Conservation (phyloP, 2,888 invertebrate genomes). For the Hecatera dysodea region DNA sequence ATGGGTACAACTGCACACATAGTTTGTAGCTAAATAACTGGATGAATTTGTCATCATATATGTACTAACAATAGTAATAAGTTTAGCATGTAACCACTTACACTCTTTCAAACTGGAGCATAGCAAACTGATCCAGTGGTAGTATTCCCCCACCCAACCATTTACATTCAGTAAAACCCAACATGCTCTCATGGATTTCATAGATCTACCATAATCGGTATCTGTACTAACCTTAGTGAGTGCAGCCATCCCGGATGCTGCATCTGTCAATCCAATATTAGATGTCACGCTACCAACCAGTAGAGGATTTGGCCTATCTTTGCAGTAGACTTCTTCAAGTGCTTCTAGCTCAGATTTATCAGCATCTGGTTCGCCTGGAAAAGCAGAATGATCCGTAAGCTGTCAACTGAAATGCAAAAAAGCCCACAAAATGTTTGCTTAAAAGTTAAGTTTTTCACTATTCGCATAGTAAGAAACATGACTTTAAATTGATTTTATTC, state of each 20-base stretch:
- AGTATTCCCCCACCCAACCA: background rate
- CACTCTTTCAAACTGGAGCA: too few species aligned
- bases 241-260: conserved; percentile 86
- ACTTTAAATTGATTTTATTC: too few species aligned
- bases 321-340: conserved; percentile 90
- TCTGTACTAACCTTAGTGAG: conserved; percentile 87
- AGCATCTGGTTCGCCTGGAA: conserved; percentile 84
- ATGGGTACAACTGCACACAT: too few species aligned
- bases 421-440: too few species aligned
- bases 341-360: conserved; percentile 92
- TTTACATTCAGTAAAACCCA: too few species aligned
- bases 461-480: too few species aligned
- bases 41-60: too few species aligned
- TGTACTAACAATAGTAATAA: too few species aligned
- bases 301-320: conserved; percentile 88
- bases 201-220: background rate
- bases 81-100: too few species aligned
- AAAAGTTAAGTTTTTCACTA: too few species aligned
- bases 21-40: too few species aligned
- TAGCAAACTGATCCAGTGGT: too few species aligned
- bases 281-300: conserved; percentile 86
- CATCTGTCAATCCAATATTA: conserved; percentile 77
- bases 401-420: background rate
- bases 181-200: background rate
- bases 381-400: background rate